phyloP scores from a whole-genome alignment of 2,888 invertebrate genomes.

The Tineola bisselliella region DNA sequence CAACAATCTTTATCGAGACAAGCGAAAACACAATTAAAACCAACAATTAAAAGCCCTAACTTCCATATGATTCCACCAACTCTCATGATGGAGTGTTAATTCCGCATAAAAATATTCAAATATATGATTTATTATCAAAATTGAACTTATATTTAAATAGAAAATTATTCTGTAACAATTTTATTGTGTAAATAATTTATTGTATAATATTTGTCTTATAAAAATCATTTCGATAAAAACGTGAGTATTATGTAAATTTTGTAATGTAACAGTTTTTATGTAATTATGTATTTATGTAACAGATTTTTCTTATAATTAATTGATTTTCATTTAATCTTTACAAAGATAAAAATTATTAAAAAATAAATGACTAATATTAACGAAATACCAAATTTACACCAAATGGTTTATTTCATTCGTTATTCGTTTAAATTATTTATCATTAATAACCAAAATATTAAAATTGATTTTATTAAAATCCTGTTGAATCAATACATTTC shows the following conservation, averaged over 20 bases:
- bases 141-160: not conserved
- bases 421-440: no score
- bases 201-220: not conserved
- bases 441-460: no score
- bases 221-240: not conserved
- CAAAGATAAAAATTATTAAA: no score
- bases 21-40: constrained; percentile 30
- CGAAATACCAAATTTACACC: no score
- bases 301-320: no score
- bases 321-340: no score
- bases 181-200: not conserved
- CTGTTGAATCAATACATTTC: no score
- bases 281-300: no score
- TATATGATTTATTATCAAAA: not conserved
- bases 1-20: constrained; percentile 49
- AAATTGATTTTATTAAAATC: no score
- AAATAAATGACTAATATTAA: no score
- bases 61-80: constrained; percentile 45
- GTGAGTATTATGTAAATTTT: not conserved
- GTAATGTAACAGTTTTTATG: not conserved
- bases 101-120: not conserved
- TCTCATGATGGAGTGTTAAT: constrained; percentile 34
- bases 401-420: no score
- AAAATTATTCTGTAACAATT: not conserved
- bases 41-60: constrained; percentile 37